Evolutionary conservation across 2,113 vertebrate species (phyloP), one percentile per base, ranked within the genome.

Genomic region (Oncorhynchus mykiss): DNA sequence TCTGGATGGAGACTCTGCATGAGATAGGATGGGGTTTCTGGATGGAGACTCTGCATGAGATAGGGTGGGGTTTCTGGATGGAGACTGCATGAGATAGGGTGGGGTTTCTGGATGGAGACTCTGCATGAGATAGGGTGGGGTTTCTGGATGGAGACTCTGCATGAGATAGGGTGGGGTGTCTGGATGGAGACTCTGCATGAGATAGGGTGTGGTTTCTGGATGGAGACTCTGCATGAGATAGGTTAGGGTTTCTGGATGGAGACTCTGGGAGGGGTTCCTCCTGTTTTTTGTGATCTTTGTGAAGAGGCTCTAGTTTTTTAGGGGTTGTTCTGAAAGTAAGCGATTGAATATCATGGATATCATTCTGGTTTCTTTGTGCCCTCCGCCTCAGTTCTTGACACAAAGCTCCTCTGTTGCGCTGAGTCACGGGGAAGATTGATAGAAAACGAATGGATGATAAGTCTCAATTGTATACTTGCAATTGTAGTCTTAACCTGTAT

Each of bases 281-380:
- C 34, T 34, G 34, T 67, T 18, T 45, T 45, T 45, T 45, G 39
- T 45, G 9, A 12, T 45, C 39, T n/a, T 39, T 31, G 67, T n/a
- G 29, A 14, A 49, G 16, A 22, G 20, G 20, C 29, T 49, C 29
- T 49, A 24, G 34, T 70, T 70, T 22, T 45, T 13, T 45, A 22
- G 59, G 18, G 18, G 59, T 60, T 60, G 59, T 24, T 51, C 14
- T 70, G 25, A 64, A 31, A 39, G 72, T 12, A 6, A 65, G 27
- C 45, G 54, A 48, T 22, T 73, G 16, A 68, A 68, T 68, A n/a
- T 39, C 67, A 68, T 34, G 31, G 31, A 69, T 64, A 24, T 76
- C 51, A 62, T 72, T 70, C 71, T 77, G 70, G 70, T 76, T 72
- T 68, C 65, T 73, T 45, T 57, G 6, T 62, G n/a, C 7, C 59